Conservation (phyloP, 2,888 invertebrate genomes). For the Ypsolopha scabrella region DNA sequence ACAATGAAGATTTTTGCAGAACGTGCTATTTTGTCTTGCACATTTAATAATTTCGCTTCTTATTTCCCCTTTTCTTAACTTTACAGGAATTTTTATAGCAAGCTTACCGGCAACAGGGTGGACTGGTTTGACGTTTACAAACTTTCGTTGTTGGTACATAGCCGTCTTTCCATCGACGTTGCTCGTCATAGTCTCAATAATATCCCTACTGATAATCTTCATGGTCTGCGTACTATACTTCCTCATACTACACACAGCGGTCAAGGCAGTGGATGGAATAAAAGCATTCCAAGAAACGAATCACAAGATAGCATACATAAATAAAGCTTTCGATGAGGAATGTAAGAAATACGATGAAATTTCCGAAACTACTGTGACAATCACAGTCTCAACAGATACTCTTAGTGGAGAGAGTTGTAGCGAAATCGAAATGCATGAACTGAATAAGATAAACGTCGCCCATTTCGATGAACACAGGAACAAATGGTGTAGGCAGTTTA, state of each 20-base stretch:
- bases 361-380: conserved; percentile 21
- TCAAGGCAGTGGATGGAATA: conserved; percentile 61
- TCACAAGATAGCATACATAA: conserved; percentile 17
- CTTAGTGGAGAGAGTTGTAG: conserved; percentile 11
- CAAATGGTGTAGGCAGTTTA: conserved; percentile 10
- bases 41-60: no score
- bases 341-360: conserved; percentile 17
- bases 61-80: not conserved
- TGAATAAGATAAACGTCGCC: conserved; percentile 13
- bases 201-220: conserved; percentile 54
- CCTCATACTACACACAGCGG: conserved; percentile 64
- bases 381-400: conserved; percentile 22
- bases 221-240: conserved; percentile 56
- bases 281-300: conserved; percentile 34
- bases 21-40: no score
- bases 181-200: conserved; percentile 52
- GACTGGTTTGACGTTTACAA: conserved; percentile 57
- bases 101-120: conserved; percentile 40
- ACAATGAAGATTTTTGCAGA: no score
- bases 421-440: conserved; percentile 16
- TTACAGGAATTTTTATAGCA: conserved; percentile 35
- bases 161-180: conserved; percentile 62
- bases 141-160: conserved; percentile 70
- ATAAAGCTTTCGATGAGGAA: conserved; percentile 32
- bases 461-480: not conserved